Evolutionary conservation across 2,113 vertebrate genomes (phyloP), one percentile per base, ranked within the genome.

Genomic region (Psettodes erumei): DNA sequence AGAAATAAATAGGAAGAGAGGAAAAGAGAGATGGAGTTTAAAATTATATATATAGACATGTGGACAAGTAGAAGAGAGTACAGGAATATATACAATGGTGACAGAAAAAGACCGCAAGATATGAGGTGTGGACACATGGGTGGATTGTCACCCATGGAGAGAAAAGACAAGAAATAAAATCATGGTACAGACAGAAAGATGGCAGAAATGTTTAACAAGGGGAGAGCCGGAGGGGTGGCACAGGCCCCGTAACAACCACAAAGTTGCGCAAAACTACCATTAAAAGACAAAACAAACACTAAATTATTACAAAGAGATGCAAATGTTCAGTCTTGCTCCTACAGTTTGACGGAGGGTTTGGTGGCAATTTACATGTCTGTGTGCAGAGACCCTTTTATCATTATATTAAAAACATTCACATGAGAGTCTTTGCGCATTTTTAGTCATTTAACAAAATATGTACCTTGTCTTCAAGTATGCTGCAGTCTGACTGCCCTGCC

Each of bases 1-100:
- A 72, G 33, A 66, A 66, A 81, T 55, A 70, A 59, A 69, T 19
- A 50, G 30, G 50, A 8, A 64, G 21, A 69, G 27, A 75, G 28
- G 28, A 48, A 80, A 5, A 38, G 6, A 61, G 30, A 68, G 19
- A 68, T 37, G 59, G 3, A 45, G 38, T n/a, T n/a, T n/a, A 60
- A 59, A 64, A 70, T 35, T 28, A 64, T 54, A 60, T 47, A 71
- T 23, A 62, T 50, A 21, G 8, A 75, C 16, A 48, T 25, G 35
- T 16, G 10, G 10, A 74, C 15, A 40, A 45, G 55, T 8, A 28
- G 27, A 5, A 7, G 2, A 58, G 43, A 25, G 37, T 16, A 71
- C 8, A 32, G 11, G 45, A 23, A 48, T 2, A 50, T 23, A 48
- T 15, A 43, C 18, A 51, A 18, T n/a, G 10, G 37, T 47, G 27